Evolutionary conservation across 2,797 vertebrate genomes (phyloP).

Genomic region (Gallinago stenura): DNA sequence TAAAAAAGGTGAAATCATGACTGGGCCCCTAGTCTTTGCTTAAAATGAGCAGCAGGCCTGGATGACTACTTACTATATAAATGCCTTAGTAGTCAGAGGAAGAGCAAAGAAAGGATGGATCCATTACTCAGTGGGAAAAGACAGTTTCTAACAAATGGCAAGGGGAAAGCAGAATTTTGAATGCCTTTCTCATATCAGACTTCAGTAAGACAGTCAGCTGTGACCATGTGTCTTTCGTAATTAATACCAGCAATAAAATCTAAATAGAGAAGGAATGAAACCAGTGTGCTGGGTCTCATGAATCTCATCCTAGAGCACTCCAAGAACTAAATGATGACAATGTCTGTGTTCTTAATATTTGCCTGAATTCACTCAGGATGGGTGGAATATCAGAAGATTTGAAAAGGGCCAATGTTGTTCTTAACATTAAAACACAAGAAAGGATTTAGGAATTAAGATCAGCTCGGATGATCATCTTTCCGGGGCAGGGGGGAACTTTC

Average conservation of each 20-base stretch:
- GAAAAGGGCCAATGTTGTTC: background rate
- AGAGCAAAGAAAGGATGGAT: background rate
- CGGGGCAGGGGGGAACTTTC: background rate
- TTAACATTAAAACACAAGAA: background rate
- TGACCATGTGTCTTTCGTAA: background rate
- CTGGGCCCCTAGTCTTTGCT: background rate
- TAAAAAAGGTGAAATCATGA: background rate
- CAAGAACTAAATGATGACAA: background rate
- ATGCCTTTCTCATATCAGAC: background rate
- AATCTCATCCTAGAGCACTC: background rate
- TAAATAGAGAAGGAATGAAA: conserved; percentile 3
- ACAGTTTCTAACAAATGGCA: conserved; percentile 1
- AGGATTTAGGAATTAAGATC: conserved; percentile 14
- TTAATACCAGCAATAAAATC: conserved; percentile 6
- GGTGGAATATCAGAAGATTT: background rate
- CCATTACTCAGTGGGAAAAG: background rate
- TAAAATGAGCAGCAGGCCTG: background rate
- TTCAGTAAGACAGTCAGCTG: conserved; percentile 1
- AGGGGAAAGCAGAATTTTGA: background rate
- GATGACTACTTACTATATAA: background rate
- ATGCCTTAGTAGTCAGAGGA: background rate
- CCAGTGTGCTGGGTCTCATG: background rate
- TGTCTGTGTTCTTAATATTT: background rate
- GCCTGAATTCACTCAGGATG: background rate
- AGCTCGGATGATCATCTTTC: background rate